These are phyloP conservation scores for Julus scanicus DNA, from an alignment of 2,888 invertebrate species.

Conservation along the genomic window DNA sequence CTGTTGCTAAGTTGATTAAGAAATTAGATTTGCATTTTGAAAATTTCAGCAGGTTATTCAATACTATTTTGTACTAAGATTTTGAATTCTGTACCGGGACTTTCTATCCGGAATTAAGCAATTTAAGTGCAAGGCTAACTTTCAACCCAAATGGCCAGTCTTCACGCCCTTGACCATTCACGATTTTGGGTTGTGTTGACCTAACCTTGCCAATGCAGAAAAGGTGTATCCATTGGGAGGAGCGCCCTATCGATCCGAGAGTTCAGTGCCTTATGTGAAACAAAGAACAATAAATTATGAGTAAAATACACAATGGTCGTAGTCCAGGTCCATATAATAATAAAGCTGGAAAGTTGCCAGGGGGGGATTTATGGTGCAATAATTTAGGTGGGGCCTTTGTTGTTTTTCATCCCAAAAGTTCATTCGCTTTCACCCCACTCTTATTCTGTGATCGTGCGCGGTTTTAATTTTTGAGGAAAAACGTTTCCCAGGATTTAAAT, in stretches of 20 bases:
- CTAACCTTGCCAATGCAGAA: background rate
- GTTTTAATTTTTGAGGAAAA: background rate
- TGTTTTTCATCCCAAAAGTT: background rate
- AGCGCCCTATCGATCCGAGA: background rate
- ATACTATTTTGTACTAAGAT: too few relatives aligned
- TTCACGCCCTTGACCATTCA: background rate
- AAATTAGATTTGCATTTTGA: too few relatives aligned
- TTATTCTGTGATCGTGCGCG: background rate
- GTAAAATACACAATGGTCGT: background rate
- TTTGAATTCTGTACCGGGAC: too few relatives aligned
- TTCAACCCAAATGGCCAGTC: background rate
- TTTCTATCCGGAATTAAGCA: background rate
- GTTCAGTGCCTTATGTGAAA: conserved; percentile 5
- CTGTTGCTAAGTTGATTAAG: too few relatives aligned
- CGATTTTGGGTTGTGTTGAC: background rate
- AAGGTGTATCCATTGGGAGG: background rate
- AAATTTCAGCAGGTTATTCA: too few relatives aligned
- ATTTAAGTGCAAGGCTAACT: background rate
- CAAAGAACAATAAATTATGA: conserved; percentile 28
- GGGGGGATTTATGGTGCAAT: background rate
- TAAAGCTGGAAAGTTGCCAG: background rate
- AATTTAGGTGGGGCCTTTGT: background rate
- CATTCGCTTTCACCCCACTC: background rate
- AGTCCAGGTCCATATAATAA: background rate
- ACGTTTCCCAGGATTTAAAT: background rate